These are phyloP conservation scores for Philantomba maxwellii DNA, from an alignment of 2,113 vertebrate species.

Conservation along the genomic window DNA sequence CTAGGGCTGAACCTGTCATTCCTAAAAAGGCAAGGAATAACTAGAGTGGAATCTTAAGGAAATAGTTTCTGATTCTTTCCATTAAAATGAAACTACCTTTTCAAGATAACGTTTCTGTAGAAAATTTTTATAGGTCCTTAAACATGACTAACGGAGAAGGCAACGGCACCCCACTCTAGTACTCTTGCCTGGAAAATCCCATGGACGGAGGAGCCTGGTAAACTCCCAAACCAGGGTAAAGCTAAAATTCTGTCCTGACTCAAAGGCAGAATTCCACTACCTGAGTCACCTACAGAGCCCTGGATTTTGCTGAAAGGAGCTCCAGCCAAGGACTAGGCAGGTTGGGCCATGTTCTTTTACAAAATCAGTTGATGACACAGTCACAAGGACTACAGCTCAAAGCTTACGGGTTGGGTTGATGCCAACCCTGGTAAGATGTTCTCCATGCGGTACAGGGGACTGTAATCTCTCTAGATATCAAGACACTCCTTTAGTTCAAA, in stretches of 20 bases:
- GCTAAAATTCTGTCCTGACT: slow-evolving; percentile 15
- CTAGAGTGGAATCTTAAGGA: slow-evolving; percentile 17
- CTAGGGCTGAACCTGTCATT: not conserved
- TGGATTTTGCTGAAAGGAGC: slow-evolving; percentile 43
- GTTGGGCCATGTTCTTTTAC: not conserved
- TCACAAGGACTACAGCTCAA: not conserved
- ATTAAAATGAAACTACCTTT: not conserved
- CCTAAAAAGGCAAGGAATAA: slow-evolving; percentile 11
- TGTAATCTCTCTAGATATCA: not conserved
- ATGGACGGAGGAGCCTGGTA: not conserved
- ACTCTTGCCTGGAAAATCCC: too few species aligned
- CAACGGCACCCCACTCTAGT: too few species aligned
- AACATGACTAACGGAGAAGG: not conserved
- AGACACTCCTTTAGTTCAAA: not conserved
- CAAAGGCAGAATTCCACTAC: slow-evolving; percentile 17
- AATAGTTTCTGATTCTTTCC: not conserved
- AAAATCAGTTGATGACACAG: slow-evolving; percentile 28
- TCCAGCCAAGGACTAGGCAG: not conserved
- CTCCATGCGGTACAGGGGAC: not conserved
- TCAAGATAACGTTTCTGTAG: not conserved
- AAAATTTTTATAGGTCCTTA: not conserved
- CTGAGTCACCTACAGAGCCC: slow-evolving; percentile 12
- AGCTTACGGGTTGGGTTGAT: not conserved
- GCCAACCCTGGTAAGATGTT: not conserved
- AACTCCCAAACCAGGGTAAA: not conserved